Evolutionary conservation across 2,888 invertebrate species (phyloP), one percentile per base, ranked within the genome.

Genomic region (Erynnis tages): DNA sequence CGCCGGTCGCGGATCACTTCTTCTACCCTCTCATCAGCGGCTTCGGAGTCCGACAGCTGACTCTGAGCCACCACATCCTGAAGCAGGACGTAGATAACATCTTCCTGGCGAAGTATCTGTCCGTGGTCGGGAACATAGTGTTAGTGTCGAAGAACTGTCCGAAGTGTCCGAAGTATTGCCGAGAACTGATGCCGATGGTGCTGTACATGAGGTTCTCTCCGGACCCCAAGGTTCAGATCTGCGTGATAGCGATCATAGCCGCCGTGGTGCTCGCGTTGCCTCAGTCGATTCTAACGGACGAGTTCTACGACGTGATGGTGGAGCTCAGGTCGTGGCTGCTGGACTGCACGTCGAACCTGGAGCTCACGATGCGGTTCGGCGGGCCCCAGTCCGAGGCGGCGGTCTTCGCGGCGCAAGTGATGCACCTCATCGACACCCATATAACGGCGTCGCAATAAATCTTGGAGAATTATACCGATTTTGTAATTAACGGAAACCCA

Each of bases 11-110:
- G 0, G 94, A 95, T 1, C 91, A 91, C 37, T 98, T 97, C 72
- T 97, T 97, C 81, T 97, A 95, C 71, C 95, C 96, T 0, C 75
- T 96, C 1, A 73, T 96, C 0, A 91, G 93, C 14, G 95, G 94
- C 0, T 92, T 93, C 57, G 92, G 92, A 0, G 86, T 87, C 27
- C 90, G 91, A 32, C 92, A 92, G 66, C 76, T 91, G 3, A 86
- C 88, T 1, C 78, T 91, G 1, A 87, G 90, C 57, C 87, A 91
- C 2, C 86, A 90, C 55, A 87, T 88, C 11, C 71, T 92, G 5
- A 89, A 90, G 41, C 91, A 92, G 44, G 94, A 95, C 62, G 87
- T 91, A 1, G 94, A 94, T 61, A 92, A 91, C 52, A 86, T 94
- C 16, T 68, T 96, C 2, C 69, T 96, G n/a, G 82, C 93, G 1